These are phyloP conservation scores for Oligia latruncula DNA, from an alignment of 2,888 invertebrate species.

Conservation along the genomic window DNA sequence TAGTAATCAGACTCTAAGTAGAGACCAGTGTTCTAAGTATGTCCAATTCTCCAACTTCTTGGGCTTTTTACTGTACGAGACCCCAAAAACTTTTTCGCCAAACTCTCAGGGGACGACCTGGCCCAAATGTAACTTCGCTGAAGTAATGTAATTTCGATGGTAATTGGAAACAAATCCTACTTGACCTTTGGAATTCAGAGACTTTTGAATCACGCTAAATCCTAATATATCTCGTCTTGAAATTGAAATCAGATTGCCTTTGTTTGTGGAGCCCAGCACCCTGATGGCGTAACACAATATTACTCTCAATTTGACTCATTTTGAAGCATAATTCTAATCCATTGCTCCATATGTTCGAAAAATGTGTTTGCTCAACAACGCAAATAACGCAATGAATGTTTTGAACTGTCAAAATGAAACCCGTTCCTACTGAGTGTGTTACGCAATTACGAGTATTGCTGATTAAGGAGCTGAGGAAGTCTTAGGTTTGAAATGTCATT, in stretches of 20 bases:
- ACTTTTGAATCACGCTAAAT: constrained; percentile 33
- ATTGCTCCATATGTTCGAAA: too few species aligned
- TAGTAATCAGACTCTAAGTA: neutral
- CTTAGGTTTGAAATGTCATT: constrained; percentile 2
- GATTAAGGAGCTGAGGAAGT: neutral
- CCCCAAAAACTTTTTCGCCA: constrained; percentile 2
- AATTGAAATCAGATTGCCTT: constrained; percentile 30
- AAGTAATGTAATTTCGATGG: constrained; percentile 45
- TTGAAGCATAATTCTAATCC: too few species aligned
- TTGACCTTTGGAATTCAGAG: constrained; percentile 43
- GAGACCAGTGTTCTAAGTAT: constrained; percentile 7
- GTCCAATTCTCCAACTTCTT: constrained; percentile 3
- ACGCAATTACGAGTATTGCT: neutral
- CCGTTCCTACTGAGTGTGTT: too few species aligned
- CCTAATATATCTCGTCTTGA: constrained; percentile 19
- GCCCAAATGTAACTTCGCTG: constrained; percentile 35
- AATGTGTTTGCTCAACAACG: too few species aligned
- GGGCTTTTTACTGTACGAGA: neutral
- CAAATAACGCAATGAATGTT: too few species aligned
- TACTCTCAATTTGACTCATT: too few species aligned
- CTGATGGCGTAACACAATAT: too few species aligned
- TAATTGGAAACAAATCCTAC: constrained; percentile 50
- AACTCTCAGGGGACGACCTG: constrained; percentile 15
- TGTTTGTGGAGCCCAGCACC: neutral
- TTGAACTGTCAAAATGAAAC: too few species aligned